Evolutionary conservation across 30 jellyfish, hydroid and myxozoan genomes (phyloP).

Genomic region (Aurelia sp.): DNA sequence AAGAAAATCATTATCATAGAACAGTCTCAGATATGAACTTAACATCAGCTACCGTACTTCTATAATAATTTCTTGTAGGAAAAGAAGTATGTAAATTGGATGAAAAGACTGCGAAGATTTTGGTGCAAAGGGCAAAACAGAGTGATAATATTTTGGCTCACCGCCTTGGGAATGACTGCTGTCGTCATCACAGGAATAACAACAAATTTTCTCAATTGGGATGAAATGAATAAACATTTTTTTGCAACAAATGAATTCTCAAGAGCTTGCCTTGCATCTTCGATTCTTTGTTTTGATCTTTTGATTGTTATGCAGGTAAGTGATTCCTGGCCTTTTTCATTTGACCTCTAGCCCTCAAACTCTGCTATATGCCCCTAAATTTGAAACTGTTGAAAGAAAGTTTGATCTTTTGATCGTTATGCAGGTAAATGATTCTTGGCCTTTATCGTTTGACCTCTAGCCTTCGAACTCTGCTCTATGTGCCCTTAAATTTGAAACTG

Average conservation of each 20-base stretch:
- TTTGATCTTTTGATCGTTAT: too few species aligned
- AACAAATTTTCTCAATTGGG: slow-evolving; percentile 55
- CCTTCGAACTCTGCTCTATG: too few species aligned
- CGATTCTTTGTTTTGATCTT: slow-evolving; percentile 26
- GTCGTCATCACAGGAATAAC: slow-evolving; percentile 39
- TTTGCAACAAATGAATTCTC: slow-evolving; percentile 49
- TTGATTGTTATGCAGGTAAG: slow-evolving; percentile 52
- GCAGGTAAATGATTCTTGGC: too few species aligned
- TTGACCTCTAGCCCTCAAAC: too few species aligned
- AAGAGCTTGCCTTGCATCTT: slow-evolving; percentile 54
- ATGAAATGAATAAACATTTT: slow-evolving; percentile 18
- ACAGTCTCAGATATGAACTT: too few species aligned
- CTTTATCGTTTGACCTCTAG: too few species aligned
- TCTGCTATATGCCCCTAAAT: too few species aligned
- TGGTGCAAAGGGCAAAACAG: slow-evolving; percentile 38
- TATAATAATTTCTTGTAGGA: slow-evolving; percentile 8
- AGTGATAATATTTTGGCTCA: slow-evolving; percentile 33
- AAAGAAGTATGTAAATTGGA: slow-evolving; percentile 29
- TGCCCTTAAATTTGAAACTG: too few species aligned
- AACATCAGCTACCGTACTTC: background rate
- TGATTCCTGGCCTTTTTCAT: background rate
- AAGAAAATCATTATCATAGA: too few species aligned
- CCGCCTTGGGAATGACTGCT: slow-evolving; percentile 12
- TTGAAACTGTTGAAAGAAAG: background rate
- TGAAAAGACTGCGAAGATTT: slow-evolving; percentile 11